Conservation (phyloP, 1,140 invertebrate genomes). For the Hyphantria cunea region DNA sequence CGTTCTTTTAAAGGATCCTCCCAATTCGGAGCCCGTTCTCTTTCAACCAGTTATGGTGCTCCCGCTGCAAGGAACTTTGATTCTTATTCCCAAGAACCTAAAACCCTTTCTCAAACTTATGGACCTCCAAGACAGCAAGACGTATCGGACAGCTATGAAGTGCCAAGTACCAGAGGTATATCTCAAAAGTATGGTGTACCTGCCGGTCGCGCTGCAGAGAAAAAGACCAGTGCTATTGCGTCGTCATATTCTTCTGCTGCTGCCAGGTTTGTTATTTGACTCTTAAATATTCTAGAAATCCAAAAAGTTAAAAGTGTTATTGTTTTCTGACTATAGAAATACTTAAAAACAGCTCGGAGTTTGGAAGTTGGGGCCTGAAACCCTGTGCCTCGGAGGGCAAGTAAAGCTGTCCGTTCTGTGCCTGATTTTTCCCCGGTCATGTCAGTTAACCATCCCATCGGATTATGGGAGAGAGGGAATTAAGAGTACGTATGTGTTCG, state of each 20-base stretch:
- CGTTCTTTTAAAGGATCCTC: conserved; percentile 17
- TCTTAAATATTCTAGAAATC: too few relatives aligned
- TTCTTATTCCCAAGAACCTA: conserved; percentile 46
- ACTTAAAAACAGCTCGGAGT: too few relatives aligned
- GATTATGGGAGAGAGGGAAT: too few relatives aligned
- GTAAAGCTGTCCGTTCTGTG: too few relatives aligned
- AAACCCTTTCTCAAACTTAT: conserved; percentile 44
- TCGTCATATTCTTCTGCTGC: conserved; percentile 48
- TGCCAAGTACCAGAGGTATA: conserved; percentile 41
- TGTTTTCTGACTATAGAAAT: too few relatives aligned
- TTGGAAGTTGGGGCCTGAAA: too few relatives aligned
- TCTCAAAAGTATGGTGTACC: conserved; percentile 46
- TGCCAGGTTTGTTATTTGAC: conserved; percentile 42
- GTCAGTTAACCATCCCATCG: too few relatives aligned
- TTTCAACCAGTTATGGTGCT: conserved; percentile 44
- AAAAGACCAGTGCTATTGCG: conserved; percentile 55
- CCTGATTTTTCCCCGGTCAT: too few relatives aligned
- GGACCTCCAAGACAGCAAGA: conserved; percentile 38
- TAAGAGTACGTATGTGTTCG: too few relatives aligned
- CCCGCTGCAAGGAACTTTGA: conserved; percentile 46
- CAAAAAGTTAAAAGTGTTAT: too few relatives aligned
- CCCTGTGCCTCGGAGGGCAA: too few relatives aligned
- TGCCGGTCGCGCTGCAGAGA: conserved; percentile 12
- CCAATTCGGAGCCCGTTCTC: conserved; percentile 14
- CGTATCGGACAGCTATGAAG: conserved; percentile 54